Evolutionary conservation across 2,888 invertebrate species (phyloP), one percentile per base, ranked within the genome.

Genomic region (Perithous albicinctus): DNA sequence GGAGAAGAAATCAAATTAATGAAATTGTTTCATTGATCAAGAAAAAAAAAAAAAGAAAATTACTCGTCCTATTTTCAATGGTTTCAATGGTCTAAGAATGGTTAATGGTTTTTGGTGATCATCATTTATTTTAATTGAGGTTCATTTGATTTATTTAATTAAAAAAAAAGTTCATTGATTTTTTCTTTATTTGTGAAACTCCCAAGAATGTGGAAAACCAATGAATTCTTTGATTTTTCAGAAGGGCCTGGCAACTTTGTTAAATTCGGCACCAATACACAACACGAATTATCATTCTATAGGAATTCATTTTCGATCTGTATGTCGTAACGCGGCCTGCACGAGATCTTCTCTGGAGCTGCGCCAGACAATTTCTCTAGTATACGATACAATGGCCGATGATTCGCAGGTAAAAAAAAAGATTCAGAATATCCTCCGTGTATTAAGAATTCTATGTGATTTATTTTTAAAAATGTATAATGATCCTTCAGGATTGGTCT

Each of bases 221-320:
- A 7, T n/a, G 10, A 15, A 46, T 7, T 61, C 12, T n/a, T 15
- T 23, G 32, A 43, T 56, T 72, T n/a, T 43, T 59, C 90, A 95
- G 95, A 94, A 95, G 89, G 99, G 99, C 1, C 94, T 99, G 86
- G 96, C 97, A 15, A 96, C 97, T 0, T 93, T 99, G 67, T 94
- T 99, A 3, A 98, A 98, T 92, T 97, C 99, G 0, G 96, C 97
- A 72, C 96, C 96, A 91, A 96, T 99, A 75, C 98, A 98, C 91
- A 98, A 98, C 90, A 97, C 98, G 1, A 96, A 97, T 89, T 99
- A 98, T 91, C 98, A 99, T 93, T 98, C 99, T 0, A 93, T 99
- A 77, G 96, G 97, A 26, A 94, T 99, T 48, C 96, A 98, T 93
- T 95, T 98, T 41, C 95, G 98, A 76, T 96, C 96, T 66, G 94